Base-by-base conservation (phyloP, 2,113 vertebrate species). In the Tachycineta bicolor region DNA sequence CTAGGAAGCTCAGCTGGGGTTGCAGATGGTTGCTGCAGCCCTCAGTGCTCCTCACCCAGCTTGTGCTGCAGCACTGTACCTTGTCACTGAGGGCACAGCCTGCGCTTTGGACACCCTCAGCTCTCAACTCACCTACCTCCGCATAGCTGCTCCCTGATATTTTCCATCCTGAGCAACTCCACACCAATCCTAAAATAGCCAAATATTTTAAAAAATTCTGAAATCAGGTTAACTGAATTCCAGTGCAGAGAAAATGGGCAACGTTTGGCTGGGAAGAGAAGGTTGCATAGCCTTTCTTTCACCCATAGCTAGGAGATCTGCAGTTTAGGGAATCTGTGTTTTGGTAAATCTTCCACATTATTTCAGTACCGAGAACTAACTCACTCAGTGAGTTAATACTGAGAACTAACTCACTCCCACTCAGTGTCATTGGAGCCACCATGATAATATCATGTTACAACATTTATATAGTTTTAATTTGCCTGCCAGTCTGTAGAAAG, bases 71-170 rank as follows among this genome's bases (percentile, higher is more conserved):
- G 70, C 21, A 13, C 10, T 7, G 8, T 1, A 1, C 14, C 23
- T 33, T 3, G 0, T 5, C 7, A 0, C 26, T 2, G 21, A 75
- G 33, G 12, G 39, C 28, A 20, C 34, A 50, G 44, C 13, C 33
- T 9, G 33, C 3, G 2, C 25, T 41, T 49, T 3, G 46, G 49
- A 46, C 15, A 24, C 22, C 15, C 20, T 56, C 0, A 0, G 17
- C 33, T 87, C 53, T 25, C 74, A 69, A 1, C 25, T 77, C 11
- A 0, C 1, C 12, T 4, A 12, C 4, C 12, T 19, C 41, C 53
- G 33, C 0, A 0, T 1, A 68, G 74, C 39, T 60, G 23, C 33
- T 75, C n/a, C 43, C n/a, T 65, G 60, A 29, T 5, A 47, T 6
- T n/a, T 75, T 75, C 55, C 33, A 24, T 68, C 28, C 47, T 49